These are phyloP conservation scores for Colistium nudipinnis DNA, from an alignment of 2,113 vertebrate genomes.

Conservation along the genomic window DNA sequence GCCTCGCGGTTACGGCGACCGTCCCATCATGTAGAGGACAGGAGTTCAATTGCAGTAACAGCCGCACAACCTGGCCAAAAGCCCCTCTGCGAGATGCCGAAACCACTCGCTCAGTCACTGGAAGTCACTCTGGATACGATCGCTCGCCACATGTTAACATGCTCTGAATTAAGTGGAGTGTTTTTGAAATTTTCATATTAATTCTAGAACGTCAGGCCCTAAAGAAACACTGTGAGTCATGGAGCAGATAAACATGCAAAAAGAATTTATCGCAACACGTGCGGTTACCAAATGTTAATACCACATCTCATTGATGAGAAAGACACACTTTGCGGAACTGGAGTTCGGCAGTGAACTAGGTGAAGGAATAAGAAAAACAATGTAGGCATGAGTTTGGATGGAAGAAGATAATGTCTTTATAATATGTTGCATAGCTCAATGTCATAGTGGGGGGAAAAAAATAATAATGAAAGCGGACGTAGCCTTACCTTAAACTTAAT, in stretches of 20 bases:
- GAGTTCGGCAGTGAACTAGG: conserved; percentile 48
- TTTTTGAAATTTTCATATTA: conserved; percentile 63
- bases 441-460: conserved; percentile 12
- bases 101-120: conserved; percentile 46
- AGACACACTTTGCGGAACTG: conserved; percentile 60
- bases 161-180: conserved; percentile 50
- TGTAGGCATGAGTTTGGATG: conserved; percentile 27
- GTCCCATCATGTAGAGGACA: conserved; percentile 67
- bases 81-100: conserved; percentile 44
- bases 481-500: conserved; percentile 25
- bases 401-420: conserved; percentile 54
- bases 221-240: conserved; percentile 74
- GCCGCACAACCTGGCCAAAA: conserved; percentile 41
- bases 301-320: conserved; percentile 70
- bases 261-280: conserved; percentile 41
- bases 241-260: conserved; percentile 69
- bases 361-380: conserved; percentile 45
- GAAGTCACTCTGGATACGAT: conserved; percentile 47
- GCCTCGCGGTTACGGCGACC: conserved; percentile 60
- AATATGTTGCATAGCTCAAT: conserved; percentile 32
- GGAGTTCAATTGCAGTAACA: conserved; percentile 70
- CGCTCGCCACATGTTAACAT: conserved; percentile 56
- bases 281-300: conserved; percentile 68
- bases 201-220: conserved; percentile 56
- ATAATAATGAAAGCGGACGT: conserved; percentile 30